Evolutionary conservation across 2,888 invertebrate species (phyloP).

Genomic region (Amorpha juglandis): DNA sequence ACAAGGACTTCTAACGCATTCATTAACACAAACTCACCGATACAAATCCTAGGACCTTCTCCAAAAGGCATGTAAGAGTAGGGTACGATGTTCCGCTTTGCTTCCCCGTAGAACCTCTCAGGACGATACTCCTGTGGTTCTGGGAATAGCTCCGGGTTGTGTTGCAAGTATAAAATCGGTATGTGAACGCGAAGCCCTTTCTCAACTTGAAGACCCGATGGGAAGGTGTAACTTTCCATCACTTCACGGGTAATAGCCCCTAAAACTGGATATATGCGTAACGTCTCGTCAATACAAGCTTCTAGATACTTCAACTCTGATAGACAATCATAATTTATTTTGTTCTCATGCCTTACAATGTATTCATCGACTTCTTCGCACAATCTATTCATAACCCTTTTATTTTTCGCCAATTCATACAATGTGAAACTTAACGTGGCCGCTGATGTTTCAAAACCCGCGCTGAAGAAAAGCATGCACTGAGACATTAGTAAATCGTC

Average conservation of each 20-base stretch:
- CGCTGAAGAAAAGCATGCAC: slow-evolving; percentile 68
- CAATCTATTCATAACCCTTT: slow-evolving; percentile 37
- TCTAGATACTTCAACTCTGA: slow-evolving; percentile 48
- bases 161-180: slow-evolving; percentile 50
- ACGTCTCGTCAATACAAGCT: slow-evolving; percentile 49
- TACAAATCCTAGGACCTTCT: slow-evolving; percentile 51
- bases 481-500: slow-evolving; percentile 75
- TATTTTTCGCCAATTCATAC: slow-evolving; percentile 48
- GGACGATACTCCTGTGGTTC: slow-evolving; percentile 50
- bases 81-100: slow-evolving; percentile 43
- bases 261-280: slow-evolving; percentile 49
- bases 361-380: slow-evolving; percentile 50
- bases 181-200: slow-evolving; percentile 50
- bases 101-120: slow-evolving; percentile 49
- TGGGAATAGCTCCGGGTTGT: slow-evolving; percentile 45
- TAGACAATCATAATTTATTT: slow-evolving; percentile 47
- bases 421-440: slow-evolving; percentile 43
- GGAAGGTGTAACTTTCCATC: slow-evolving; percentile 46
- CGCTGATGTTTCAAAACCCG: slow-evolving; percentile 53
- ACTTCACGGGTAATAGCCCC: slow-evolving; percentile 46
- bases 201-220: slow-evolving; percentile 45
- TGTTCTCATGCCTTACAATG: slow-evolving; percentile 37
- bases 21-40: slow-evolving; percentile 51
- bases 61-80: slow-evolving; percentile 55
- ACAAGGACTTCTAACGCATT: no score